Conservation (phyloP, 1,140 invertebrate genomes). For the Centruroides vittatus region DNA sequence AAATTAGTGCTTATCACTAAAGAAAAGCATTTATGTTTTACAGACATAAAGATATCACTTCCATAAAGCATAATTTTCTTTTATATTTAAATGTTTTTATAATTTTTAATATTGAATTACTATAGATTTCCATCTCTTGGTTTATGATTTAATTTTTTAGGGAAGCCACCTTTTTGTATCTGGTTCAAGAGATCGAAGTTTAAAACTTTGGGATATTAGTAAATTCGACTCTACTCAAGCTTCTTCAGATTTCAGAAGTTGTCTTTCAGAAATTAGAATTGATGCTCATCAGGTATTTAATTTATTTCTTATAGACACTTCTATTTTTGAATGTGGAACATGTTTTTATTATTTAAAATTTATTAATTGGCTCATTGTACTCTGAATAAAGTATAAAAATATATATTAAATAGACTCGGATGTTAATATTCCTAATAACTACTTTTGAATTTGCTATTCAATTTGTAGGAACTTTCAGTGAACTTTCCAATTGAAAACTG, state of each 20-base stretch:
- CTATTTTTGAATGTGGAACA: neutral
- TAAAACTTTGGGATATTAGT: slow-evolving; percentile 8
- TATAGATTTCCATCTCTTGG: too few relatives aligned
- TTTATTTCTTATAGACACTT: neutral
- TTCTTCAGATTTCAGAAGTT: neutral
- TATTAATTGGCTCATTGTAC: too few relatives aligned
- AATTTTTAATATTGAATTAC: too few relatives aligned
- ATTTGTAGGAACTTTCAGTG: too few relatives aligned
- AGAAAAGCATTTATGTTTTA: too few relatives aligned
- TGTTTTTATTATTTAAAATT: too few relatives aligned
- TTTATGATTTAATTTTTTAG: neutral
- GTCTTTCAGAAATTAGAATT: neutral
- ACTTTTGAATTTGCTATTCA: neutral
- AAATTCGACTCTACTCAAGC: neutral
- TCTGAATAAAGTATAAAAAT: neutral
- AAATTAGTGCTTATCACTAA: too few relatives aligned
- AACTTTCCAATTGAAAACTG: too few relatives aligned
- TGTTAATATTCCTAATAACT: too few relatives aligned
- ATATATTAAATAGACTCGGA: neutral
- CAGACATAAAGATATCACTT: too few relatives aligned
- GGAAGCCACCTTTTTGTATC: slow-evolving; percentile 6
- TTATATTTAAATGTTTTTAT: too few relatives aligned
- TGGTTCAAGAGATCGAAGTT: slow-evolving; percentile 7
- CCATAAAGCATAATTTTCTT: too few relatives aligned
- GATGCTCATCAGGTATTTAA: neutral